phyloP scores from a whole-genome alignment of 2,113 vertebrate genomes.

The Plecturocebus donacophilus region DNA sequence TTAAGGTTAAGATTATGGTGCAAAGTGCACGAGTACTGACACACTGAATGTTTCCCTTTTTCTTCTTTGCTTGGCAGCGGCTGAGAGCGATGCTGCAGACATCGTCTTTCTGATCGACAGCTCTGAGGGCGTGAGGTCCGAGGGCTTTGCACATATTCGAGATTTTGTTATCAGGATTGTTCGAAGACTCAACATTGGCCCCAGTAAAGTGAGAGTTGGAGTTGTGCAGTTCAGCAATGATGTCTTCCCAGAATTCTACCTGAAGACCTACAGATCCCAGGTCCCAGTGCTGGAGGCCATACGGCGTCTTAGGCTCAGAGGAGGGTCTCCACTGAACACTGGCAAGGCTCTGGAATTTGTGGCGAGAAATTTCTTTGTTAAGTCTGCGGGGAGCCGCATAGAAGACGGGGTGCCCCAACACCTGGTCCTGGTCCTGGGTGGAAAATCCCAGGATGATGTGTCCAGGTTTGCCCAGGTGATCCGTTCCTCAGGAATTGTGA shows the following conservation, averaged over 20 bases:
- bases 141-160: slow-evolving; percentile 91
- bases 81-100: slow-evolving; percentile 89
- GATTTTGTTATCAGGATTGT: slow-evolving; percentile 93
- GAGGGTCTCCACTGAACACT: slow-evolving; percentile 88
- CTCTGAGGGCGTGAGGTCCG: slow-evolving; percentile 83
- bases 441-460: slow-evolving; percentile 90
- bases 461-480: slow-evolving; percentile 85
- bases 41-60: not conserved
- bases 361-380: slow-evolving; percentile 88
- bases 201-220: slow-evolving; percentile 90
- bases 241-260: slow-evolving; percentile 89
- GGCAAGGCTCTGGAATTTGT: slow-evolving; percentile 92
- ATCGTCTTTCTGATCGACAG: slow-evolving; percentile 96
- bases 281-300: slow-evolving; percentile 84
- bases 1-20: accelerated
- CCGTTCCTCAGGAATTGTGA: slow-evolving; percentile 83
- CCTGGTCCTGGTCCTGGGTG: slow-evolving; percentile 93
- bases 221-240: slow-evolving; percentile 92
- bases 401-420: slow-evolving; percentile 92
- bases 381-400: slow-evolving; percentile 89
- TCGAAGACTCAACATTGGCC: slow-evolving; percentile 89
- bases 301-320: slow-evolving; percentile 89
- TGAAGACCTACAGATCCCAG: slow-evolving; percentile 90
- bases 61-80: slow-evolving; percentile 43
- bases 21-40: accelerated